Conservation (phyloP, 2,797 vertebrate species). For the Acipenser ruthenus region DNA sequence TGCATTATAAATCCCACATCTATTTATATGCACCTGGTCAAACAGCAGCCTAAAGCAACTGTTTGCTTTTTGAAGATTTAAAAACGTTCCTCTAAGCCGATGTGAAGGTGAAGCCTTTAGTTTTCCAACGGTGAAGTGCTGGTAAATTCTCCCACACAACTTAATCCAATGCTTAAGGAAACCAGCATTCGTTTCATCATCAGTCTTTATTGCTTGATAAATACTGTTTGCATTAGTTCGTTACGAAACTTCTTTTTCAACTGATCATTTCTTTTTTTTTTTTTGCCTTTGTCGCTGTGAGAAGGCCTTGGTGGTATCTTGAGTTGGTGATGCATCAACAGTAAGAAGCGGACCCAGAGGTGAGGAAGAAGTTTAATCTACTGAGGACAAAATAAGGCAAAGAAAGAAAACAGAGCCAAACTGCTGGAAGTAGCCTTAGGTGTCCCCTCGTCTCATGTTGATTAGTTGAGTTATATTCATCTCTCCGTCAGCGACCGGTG, state of each 20-base stretch:
- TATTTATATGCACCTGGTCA: no score
- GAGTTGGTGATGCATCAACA: neutral
- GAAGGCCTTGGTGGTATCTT: neutral
- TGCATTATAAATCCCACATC: no score
- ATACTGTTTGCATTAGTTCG: neutral
- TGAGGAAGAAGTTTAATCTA: neutral
- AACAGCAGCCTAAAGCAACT: neutral
- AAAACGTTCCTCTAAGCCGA: neutral
- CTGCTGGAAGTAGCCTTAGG: neutral
- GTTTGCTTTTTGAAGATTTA: neutral
- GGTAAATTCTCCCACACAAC: neutral
- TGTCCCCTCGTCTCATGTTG: constrained; percentile 7
- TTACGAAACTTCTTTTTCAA: neutral
- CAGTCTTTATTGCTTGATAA: neutral
- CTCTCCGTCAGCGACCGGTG: neutral
- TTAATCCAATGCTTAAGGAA: neutral
- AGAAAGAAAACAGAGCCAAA: neutral
- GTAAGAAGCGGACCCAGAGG: neutral
- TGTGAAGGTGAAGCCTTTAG: neutral
- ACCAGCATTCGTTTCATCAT: neutral
- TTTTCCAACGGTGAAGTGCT: neutral
- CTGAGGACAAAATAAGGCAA: neutral
- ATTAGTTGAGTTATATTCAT: constrained; percentile 7
- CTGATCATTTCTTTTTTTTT: neutral
- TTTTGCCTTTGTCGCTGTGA: neutral